These are phyloP conservation scores for Hexactinellida sp. DNA, from an alignment of 37 sponge, comb jelly and placozoan genomes.

Conservation along the genomic window DNA sequence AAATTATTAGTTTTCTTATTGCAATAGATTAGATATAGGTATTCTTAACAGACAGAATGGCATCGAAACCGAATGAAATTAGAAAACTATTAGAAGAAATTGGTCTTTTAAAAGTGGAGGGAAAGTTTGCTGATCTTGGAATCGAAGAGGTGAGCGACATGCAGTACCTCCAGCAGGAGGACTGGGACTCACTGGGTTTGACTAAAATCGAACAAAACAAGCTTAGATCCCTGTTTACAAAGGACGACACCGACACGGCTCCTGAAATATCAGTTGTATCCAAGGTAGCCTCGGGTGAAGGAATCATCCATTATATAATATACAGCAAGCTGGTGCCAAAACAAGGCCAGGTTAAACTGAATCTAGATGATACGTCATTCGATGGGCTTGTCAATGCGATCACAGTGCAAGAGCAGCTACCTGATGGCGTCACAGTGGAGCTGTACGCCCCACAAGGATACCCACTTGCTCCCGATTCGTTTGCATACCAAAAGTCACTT, in stretches of 20 bases:
- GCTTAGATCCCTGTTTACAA: background rate
- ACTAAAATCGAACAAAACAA: slow-evolving; percentile 10
- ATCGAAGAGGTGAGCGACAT: background rate
- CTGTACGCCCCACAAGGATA: slow-evolving; percentile 22
- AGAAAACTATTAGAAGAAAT: background rate
- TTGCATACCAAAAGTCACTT: background rate
- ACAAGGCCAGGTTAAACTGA: slow-evolving; percentile 4
- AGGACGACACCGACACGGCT: background rate
- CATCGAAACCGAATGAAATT: background rate
- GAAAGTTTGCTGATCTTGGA: background rate
- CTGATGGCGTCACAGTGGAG: slow-evolving; percentile 17
- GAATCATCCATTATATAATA: background rate
- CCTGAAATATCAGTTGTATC: slow-evolving; percentile 5
- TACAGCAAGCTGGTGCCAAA: background rate
- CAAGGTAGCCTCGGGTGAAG: background rate
- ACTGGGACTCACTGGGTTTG: background rate
- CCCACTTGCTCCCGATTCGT: background rate
- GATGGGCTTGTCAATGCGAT: background rate
- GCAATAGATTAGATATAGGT: too few relatives aligned
- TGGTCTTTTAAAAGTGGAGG: background rate
- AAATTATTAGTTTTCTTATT: too few relatives aligned
- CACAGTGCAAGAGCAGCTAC: background rate
- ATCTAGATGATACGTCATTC: background rate
- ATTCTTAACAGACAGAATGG: too few relatives aligned
- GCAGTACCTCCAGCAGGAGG: background rate